Base-by-base conservation (phyloP, 2,113 vertebrate species). In the Tyrannus savana region DNA sequence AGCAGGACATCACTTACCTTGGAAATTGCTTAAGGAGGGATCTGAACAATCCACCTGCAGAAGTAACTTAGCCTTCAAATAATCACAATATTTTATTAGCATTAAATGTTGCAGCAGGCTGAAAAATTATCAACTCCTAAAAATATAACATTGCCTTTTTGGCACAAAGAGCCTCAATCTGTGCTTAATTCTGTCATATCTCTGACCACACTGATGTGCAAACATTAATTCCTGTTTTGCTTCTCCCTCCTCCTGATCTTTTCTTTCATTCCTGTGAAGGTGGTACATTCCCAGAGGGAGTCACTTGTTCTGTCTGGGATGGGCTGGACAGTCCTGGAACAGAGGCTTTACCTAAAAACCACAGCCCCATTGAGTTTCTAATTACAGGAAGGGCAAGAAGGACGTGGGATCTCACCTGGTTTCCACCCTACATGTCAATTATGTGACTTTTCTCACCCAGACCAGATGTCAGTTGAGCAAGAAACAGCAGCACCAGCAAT, bases 401-500 rank as follows among this genome's bases (percentile, higher is more conserved):
- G 30, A 80, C 16, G 37, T 1, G 3, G 19, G 11, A 47, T 82
- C 49, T 93, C 84, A 88, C 39, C 72, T 42, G 46, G 76, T 66
- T 80, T 77, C 77, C 18, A 83, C 5, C 19, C 52, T 41, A 13
- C 1, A 1, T 42, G 19, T 49, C 47, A 77, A 44, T 76, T 46
- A 55, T 23, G 19, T 72, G 59, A 66, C 73, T 85, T 76, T 71
- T 74, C 50, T 90, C 73, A 67, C 44, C 24, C 56, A 86, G 52
- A 59, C 35, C 68, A 93, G 86, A 86, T 77, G 76, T 39, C 76
- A 90, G 21, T 22, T 1, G 4, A 75, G 47, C 24, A 92, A 74
- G 47, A 84, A 76, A 93, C 52, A 90, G 89, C 84, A 93, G 69
- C 89, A 84, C 52, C 66, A 97, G 78, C 27, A 86, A 74, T 6